These are phyloP conservation scores for Limulus polyphemus DNA, from an alignment of 2,888 invertebrate species.

Conservation along the genomic window DNA sequence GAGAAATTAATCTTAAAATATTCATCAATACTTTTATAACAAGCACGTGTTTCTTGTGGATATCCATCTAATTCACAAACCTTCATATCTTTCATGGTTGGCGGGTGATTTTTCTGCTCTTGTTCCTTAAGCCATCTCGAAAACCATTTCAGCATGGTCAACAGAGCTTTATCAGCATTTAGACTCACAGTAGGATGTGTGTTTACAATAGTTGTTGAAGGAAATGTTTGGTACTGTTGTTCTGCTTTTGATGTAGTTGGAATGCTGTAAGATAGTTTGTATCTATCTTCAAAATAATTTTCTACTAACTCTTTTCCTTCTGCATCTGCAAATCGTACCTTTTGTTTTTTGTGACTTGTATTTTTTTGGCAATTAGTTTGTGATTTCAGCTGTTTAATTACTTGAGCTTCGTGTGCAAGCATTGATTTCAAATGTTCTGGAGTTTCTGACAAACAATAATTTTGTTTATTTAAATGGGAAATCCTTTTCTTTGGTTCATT, in stretches of 20 bases:
- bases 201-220: neutral
- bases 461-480: too few species aligned
- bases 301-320: too few species aligned
- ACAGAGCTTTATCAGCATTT: neutral
- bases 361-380: too few species aligned
- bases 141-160: conserved; percentile 19
- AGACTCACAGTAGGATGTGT: neutral
- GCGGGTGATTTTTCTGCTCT: conserved; percentile 4
- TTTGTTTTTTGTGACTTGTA: too few species aligned
- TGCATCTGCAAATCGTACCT: too few species aligned
- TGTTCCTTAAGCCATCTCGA: conserved; percentile 23
- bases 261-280: too few species aligned
- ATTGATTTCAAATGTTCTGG: too few species aligned
- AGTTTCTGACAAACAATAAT: too few species aligned
- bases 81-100: conserved; percentile 1
- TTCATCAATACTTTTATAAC: neutral
- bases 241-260: neutral
- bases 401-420: too few species aligned
- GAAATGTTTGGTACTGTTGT: neutral
- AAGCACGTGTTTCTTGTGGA: neutral
- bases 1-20: conserved; percentile 8
- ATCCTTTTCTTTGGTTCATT: too few species aligned
- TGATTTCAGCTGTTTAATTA: too few species aligned
- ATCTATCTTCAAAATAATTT: too few species aligned
- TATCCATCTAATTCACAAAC: neutral